Base-by-base conservation (phyloP, 2,113 vertebrate genomes). In the Chloebia gouldiae region DNA sequence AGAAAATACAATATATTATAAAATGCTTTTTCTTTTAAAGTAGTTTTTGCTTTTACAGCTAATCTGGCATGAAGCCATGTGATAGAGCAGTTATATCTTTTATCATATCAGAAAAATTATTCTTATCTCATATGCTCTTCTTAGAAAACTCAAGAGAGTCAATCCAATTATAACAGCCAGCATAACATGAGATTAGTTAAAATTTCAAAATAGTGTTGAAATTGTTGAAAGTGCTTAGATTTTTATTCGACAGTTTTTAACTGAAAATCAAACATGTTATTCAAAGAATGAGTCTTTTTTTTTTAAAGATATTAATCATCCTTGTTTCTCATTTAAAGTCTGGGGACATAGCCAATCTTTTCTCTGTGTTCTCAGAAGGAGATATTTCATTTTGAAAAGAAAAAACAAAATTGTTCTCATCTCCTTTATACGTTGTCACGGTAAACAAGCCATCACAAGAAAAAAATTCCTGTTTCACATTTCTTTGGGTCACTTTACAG, bases 261-360 rank as follows among this genome's bases (percentile, higher is more conserved):
- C 53, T 85, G 66, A 82, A 81, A 91, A 82, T 70, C 66, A 93
- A 93, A 64, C 22, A 39, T 70, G 33, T 54, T 90, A 71, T 86
- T 86, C 37, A 88, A 93, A 88, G 81, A 76, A 83, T 9, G 5
- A 56, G 5, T 4, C 2, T 47, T 44, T 69, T 64, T 75, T 56
- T 40, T 79, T 30, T 24, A 24, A 44, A 53, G 35, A 80, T 47
- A 91, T 93, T 93, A 92, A 92, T 94, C 79, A 93, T 92, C 54
- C 39, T 68, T 71, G 49, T 88, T 93, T 83, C 92, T 93, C 64
- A 84, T 95, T 90, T 94, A 70, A 91, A 92, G 9, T 93, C 90
- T 90, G 90, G 79, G 81, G 85, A 85, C 1, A 0, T 45, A 93
- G 87, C 90, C 92, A 97, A 94, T 94, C 73, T 92, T 82, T 86